Percentiles rank a stretch among this genome's conserved stretches.
phyloP scores from a whole-genome alignment of 2,797 vertebrate species.

The Eulemur rubriventer region DNA sequence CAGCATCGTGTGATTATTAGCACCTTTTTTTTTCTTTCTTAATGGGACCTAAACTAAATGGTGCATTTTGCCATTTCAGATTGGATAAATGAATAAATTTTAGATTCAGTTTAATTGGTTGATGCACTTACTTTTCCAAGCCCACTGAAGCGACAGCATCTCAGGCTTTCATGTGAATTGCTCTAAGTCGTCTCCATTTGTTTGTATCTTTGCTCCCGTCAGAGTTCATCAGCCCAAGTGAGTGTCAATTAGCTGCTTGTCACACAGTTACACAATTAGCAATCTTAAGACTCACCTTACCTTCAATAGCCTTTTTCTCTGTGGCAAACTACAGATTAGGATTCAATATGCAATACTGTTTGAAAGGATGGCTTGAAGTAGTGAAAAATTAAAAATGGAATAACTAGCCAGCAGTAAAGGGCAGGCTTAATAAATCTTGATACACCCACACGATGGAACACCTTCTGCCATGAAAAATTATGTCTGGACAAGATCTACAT shows the following conservation, averaged over 20 bases:
- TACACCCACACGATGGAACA: background rate
- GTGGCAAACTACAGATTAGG: background rate
- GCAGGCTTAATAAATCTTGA: background rate
- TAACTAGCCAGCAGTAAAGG: background rate
- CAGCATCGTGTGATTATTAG: background rate
- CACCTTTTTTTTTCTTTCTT: background rate
- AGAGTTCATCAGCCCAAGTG: background rate
- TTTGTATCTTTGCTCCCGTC: background rate
- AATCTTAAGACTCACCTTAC: background rate
- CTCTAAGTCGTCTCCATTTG: background rate
- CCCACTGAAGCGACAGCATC: background rate
- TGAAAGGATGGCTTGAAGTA: background rate
- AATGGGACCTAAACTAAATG: background rate
- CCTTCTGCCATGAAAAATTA: background rate
- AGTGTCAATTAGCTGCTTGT: background rate
- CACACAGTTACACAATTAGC: background rate
- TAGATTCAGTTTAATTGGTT: background rate
- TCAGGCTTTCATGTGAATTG: background rate
- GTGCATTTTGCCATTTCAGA: background rate
- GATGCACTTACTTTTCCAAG: background rate
- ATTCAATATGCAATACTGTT: slow-evolving; percentile 1
- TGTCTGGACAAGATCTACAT: background rate
- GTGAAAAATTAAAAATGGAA: slow-evolving; percentile 14
- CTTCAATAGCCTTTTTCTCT: background rate
- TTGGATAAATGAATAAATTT: background rate